These are phyloP conservation scores for Acanthornis magna DNA, from an alignment of 2,797 vertebrate genomes.

Conservation along the genomic window DNA sequence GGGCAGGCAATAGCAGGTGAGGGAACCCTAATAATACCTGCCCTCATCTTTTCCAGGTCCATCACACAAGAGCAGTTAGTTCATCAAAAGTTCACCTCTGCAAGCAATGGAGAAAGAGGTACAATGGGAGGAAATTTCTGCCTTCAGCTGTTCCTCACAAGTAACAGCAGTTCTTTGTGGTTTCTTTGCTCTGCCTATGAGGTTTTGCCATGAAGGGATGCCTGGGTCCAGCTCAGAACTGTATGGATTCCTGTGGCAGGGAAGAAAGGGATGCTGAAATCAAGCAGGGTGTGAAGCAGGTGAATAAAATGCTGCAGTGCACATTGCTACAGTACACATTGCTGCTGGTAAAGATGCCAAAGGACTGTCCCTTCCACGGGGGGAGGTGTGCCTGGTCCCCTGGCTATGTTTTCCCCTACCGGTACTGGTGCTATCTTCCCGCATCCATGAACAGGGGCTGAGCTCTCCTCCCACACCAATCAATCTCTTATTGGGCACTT, in stretches of 20 bases:
- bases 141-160: background rate
- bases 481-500: background rate
- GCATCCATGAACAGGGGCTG: background rate
- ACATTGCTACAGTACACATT: background rate
- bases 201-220: background rate
- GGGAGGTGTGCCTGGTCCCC: background rate
- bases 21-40: background rate
- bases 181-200: background rate
- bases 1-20: background rate
- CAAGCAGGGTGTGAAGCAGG: background rate
- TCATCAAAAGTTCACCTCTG: background rate
- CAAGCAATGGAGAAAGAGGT: background rate
- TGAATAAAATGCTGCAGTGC: background rate
- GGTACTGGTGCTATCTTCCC: background rate
- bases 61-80: background rate
- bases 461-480: background rate
- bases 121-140: background rate
- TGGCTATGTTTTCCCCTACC: background rate
- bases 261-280: background rate
- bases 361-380: background rate
- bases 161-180: background rate
- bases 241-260: background rate
- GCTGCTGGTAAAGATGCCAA: background rate
- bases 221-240: background rate
- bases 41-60: background rate